Base-by-base conservation (phyloP, 2,888 invertebrate species). In the Neoascia interrupta region DNA sequence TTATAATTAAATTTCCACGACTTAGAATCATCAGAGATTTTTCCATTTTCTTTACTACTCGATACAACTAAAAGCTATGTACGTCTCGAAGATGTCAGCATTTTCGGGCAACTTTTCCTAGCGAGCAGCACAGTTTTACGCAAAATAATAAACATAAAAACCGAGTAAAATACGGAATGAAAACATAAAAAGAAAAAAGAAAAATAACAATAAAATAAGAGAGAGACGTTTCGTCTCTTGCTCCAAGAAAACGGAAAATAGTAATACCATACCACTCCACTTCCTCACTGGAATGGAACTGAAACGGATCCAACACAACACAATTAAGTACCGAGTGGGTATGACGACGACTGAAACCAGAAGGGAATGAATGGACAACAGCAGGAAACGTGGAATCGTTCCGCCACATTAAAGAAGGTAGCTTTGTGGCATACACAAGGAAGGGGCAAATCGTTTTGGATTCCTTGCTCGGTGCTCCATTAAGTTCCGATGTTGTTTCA, bases 181-280 rank as follows among this genome's bases (percentile, higher is more conserved):
- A 75, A 75, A 69, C 74, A 75, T 69, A 75, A 60, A 75, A 70
- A 70, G n/a, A n/a, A n/a, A n/a, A n/a, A n/a, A n/a, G 41, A 56
- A 54, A 75, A 69, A 70, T 70, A 70, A 75, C 75, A 70, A 70
- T 75, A 75, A 75, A 69, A 66, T 21, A n/a, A 61, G 16, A 37
- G 49, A n/a, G 34, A 51, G 36, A 36, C n/a, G n/a, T n/a, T n/a
- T n/a, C n/a, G n/a, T n/a, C n/a, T n/a, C n/a, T n/a, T n/a, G n/a
- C n/a, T n/a, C n/a, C n/a, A n/a, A 41, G 41, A n/a, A n/a, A n/a
- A n/a, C 64, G 39, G 68, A 47, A 74, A 74, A 68, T 74, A 53
- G 47, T 68, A 68, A 61, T 74, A 45, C 58, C 37, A 53, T 66
- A 66, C 45, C 68, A 45, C n/a, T n/a, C n/a, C n/a, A n/a, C n/a